Conservation (phyloP, 1,140 invertebrate species). For the Drosophila subpulchrella region DNA sequence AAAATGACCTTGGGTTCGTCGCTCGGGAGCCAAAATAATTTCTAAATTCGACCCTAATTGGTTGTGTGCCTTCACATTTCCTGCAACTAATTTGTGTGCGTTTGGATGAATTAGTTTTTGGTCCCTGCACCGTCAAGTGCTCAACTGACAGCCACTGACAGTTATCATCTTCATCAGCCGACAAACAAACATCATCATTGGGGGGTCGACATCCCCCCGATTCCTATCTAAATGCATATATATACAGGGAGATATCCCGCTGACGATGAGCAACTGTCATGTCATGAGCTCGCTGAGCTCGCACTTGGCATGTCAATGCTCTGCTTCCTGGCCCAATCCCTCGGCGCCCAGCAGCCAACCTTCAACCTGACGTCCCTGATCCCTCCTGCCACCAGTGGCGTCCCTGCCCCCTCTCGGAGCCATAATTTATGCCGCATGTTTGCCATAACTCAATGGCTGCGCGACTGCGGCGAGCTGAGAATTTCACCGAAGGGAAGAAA, state of each 20-base stretch:
- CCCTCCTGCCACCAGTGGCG: slow-evolving; percentile 18
- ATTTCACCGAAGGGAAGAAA: slow-evolving; percentile 26
- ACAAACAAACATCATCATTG: slow-evolving; percentile 37
- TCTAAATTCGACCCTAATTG: slow-evolving; percentile 22
- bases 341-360: slow-evolving; percentile 23
- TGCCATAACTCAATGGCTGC: slow-evolving; percentile 79
- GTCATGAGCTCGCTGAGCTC: slow-evolving; percentile 51
- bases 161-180: slow-evolving; percentile 59
- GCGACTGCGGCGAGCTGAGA: slow-evolving; percentile 49
- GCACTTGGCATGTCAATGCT: slow-evolving; percentile 77
- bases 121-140: slow-evolving; percentile 49
- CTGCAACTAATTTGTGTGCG: slow-evolving; percentile 20
- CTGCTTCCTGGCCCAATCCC: slow-evolving; percentile 14
- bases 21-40: slow-evolving; percentile 2
- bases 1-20: slow-evolving; percentile 8
- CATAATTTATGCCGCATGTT: slow-evolving; percentile 82
- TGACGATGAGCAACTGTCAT: slow-evolving; percentile 66
- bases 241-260: slow-evolving; percentile 2
- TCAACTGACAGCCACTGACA: slow-evolving; percentile 71
- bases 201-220: not conserved
- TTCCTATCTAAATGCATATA: slow-evolving; percentile 1
- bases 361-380: slow-evolving; percentile 18
- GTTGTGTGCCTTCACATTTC: slow-evolving; percentile 28
- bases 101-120: slow-evolving; percentile 41
- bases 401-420: slow-evolving; percentile 40